Evolutionary conservation across 2,888 invertebrate genomes (phyloP).

Genomic region (Litoditis marina): DNA sequence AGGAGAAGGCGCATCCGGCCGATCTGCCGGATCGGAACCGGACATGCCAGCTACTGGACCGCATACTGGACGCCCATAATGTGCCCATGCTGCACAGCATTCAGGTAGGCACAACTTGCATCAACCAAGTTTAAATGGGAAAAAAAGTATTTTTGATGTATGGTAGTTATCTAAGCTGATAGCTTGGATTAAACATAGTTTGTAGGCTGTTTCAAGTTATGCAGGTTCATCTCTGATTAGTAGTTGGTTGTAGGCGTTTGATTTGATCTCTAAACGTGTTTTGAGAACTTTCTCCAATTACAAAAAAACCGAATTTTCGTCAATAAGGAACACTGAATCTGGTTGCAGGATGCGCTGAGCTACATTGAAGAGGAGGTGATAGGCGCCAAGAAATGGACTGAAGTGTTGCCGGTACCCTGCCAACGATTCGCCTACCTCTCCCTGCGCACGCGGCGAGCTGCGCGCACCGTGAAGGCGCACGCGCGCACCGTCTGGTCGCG

Average conservation of each 20-base stretch:
- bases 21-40: conserved; percentile 57
- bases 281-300: no score
- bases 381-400: conserved; percentile 47
- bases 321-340: no score
- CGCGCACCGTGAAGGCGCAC: conserved; percentile 20
- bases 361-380: conserved; percentile 59
- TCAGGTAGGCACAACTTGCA: no score
- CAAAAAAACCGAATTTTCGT: no score
- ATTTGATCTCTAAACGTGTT: no score
- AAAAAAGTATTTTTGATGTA: no score
- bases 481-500: conserved; percentile 16
- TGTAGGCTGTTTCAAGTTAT: no score
- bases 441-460: conserved; percentile 37
- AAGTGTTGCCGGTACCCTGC: conserved; percentile 43
- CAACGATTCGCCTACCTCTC: conserved; percentile 56
- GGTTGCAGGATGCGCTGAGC: conserved; percentile 50
- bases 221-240: no score
- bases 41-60: conserved; percentile 56
- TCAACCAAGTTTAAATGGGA: no score
- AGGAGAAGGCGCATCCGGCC: conserved; percentile 55
- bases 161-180: no score
- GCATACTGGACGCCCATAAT: conserved; percentile 54
- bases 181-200: no score
- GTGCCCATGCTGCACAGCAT: conserved; percentile 49
- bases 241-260: no score